Evolutionary conservation across 2,113 vertebrate species (phyloP).

Genomic region (Seriola dumerili): DNA sequence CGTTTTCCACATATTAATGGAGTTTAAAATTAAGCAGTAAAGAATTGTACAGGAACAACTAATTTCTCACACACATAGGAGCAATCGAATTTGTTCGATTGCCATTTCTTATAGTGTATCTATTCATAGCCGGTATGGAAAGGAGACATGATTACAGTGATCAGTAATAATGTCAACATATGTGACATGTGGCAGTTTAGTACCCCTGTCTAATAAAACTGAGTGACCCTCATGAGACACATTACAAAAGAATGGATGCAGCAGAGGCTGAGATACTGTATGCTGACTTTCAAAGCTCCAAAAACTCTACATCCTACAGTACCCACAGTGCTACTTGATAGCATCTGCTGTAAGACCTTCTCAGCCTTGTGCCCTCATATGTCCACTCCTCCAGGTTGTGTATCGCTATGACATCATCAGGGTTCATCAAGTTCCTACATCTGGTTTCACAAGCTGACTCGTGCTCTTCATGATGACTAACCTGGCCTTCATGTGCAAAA

Average conservation of each 20-base stretch:
- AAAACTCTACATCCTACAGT: neutral
- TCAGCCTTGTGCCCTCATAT: neutral
- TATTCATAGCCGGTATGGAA: neutral
- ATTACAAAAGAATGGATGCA: neutral
- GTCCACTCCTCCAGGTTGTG: neutral
- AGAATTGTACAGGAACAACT: neutral
- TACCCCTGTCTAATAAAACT: too few relatives aligned
- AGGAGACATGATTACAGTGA: neutral
- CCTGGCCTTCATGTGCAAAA: neutral
- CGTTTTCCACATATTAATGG: neutral
- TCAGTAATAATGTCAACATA: neutral
- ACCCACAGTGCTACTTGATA: too few relatives aligned
- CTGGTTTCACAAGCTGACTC: neutral
- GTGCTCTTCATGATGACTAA: neutral
- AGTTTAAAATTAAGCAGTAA: neutral
- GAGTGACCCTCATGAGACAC: neutral
- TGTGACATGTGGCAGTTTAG: neutral
- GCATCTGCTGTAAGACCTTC: neutral
- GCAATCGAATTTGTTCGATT: too few relatives aligned
- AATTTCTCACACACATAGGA: neutral
- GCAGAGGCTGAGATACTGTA: neutral
- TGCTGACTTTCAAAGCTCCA: neutral
- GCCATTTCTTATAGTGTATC: too few relatives aligned
- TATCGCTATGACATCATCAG: neutral
- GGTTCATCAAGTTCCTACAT: neutral